Evolutionary conservation across 2,888 invertebrate species (phyloP), one percentile per base, ranked within the genome.

Genomic region (Amiota communis): DNA sequence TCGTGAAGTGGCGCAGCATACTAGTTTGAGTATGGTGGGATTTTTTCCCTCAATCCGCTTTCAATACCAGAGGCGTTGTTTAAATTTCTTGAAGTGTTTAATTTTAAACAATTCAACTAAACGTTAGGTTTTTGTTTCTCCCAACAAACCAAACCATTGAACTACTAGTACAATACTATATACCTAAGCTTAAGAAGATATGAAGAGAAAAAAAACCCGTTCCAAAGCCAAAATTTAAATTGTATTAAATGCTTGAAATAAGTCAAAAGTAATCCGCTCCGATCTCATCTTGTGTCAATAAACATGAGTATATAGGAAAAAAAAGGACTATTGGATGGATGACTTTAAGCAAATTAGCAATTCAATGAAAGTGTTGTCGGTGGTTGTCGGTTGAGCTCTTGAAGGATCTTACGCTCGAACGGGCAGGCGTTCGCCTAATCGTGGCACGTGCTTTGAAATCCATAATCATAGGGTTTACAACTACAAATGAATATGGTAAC

Each of bases 361-460:
- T 81, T 76, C 75, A 75, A 78, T 69, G 77, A 78, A 82, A 78
- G 79, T 81, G 79, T 76, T 77, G 75, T 6, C 68, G 70, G 61
- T 75, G 36, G 72, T 75, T 74, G 76, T 74, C 78, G 57, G 70
- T 36, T 36, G 36, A 36, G 36, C 36, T 36, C 36, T 36, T 36
- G 36, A 36, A 36, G 36, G 36, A 36, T 36, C 81, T 79, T 75
- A 80, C 86, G 83, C 83, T 80, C 80, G 78, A 75, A 80, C 77
- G 83, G 79, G 80, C 77, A 82, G 73, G 64, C 72, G 79, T 80
- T 77, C 85, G 82, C 79, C 83, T 83, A 83, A 83, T 83, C 83
- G 83, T 85, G 83, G 83, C 83, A 83, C 83, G 83, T 83, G 83
- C 85, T 75, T 75, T 72, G 74, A 86, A 82, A 83, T 86, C 81